These are phyloP conservation scores for Ochotona princeps DNA, from an alignment of 2,113 vertebrate genomes.

Conservation along the genomic window DNA sequence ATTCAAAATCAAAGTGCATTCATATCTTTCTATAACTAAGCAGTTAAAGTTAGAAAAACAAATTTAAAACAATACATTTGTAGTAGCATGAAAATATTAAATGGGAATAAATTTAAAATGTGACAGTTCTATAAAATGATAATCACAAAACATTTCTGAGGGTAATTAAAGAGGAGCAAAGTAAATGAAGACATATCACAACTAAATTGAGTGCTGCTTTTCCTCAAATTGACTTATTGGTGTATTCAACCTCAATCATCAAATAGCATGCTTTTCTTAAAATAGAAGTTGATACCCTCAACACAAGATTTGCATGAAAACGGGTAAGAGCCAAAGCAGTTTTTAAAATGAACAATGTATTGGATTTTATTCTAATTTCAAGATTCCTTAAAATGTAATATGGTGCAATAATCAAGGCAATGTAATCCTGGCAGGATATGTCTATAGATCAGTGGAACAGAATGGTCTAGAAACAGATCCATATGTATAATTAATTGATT, in stretches of 20 bases:
- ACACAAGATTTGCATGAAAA: background rate
- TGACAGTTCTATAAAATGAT: background rate
- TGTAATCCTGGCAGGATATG: background rate
- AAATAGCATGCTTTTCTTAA: background rate
- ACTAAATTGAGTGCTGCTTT: background rate
- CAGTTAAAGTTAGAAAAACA: background rate
- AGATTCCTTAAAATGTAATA: background rate
- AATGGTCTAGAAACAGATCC: background rate
- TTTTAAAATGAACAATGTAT: background rate
- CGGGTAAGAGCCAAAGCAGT: background rate
- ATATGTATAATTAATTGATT: background rate
- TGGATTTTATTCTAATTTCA: background rate
- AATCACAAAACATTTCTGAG: background rate
- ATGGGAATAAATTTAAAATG: slow-evolving; percentile 1
- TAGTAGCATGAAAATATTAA: background rate
- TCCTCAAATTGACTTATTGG: background rate
- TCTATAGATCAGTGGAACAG: background rate
- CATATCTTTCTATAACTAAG: background rate
- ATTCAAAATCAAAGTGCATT: background rate
- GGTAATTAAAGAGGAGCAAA: background rate
- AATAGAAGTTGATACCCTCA: background rate
- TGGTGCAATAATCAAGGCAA: background rate
- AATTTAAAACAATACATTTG: background rate
- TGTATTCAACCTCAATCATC: background rate
- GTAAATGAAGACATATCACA: background rate